Conservation (phyloP, 2,113 vertebrate species). For the Rhynchomys soricoides region DNA sequence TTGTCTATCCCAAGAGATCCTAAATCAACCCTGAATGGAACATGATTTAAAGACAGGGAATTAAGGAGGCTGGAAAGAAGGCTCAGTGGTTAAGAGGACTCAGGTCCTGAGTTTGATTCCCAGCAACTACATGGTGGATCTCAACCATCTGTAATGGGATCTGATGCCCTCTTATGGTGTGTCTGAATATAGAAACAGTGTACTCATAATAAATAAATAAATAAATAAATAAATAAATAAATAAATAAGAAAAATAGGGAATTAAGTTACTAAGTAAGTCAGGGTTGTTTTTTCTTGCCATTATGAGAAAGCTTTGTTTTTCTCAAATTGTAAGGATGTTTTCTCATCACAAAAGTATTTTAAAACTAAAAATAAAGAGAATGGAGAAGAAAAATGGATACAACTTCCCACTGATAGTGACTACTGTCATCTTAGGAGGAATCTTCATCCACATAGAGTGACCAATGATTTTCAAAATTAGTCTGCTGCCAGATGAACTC, state of each 20-base stretch:
- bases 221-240: too few relatives aligned
- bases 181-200: too few relatives aligned
- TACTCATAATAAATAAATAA: too few relatives aligned
- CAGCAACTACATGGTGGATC: too few relatives aligned
- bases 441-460: background rate
- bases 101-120: too few relatives aligned
- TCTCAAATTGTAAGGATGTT: background rate
- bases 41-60: background rate
- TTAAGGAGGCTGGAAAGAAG: background rate
- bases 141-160: too few relatives aligned
- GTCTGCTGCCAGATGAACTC: background rate
- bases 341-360: background rate
- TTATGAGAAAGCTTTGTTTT: background rate
- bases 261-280: constrained; percentile 5
- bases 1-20: background rate
- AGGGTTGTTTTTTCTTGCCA: background rate
- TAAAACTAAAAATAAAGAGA: background rate
- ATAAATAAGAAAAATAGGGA: too few relatives aligned
- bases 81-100: too few relatives aligned
- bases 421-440: background rate
- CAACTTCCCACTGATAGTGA: background rate
- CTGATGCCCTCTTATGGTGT: too few relatives aligned
- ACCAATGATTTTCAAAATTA: background rate
- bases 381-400: background rate
- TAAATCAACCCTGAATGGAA: background rate